Base-by-base conservation (phyloP, 1,140 invertebrate species). In the Nomia melanderi region DNA sequence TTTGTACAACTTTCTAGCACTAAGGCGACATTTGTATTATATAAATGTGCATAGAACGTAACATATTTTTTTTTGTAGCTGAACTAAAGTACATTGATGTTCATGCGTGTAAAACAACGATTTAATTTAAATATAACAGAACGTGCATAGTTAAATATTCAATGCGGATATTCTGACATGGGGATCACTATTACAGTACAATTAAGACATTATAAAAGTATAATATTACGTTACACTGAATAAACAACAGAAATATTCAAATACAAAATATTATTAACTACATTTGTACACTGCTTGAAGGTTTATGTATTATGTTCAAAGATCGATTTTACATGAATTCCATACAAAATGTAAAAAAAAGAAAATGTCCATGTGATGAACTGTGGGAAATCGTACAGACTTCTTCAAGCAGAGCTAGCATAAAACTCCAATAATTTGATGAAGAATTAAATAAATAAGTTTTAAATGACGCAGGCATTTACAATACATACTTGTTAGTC, bases 201-300 rank as follows among this genome's bases (percentile, higher is more conserved):
- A 72, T 53, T 69, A 60, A 50, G 23, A 77, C 53, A 36, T 77
- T 72, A 71, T 53, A 67, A 63, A 76, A 76, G 31, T 71, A 76
- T 83, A 78, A 66, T 67, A 72, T 85, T 44, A 56, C 44, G 59
- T 76, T 74, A 76, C 65, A 64, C 57, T 76, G 57, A 80, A 77
- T 78, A 36, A 74, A 82, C 25, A 74, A 82, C 53, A 79, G 57
- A 85, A 77, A 44, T 82, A 78, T 25, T 56, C 82, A 82, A 82
- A 73, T 81, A 86, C 76, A 85, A 84, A 86, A 82, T 78, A 63
- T 77, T 86, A 87, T 54, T 44, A 80, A 66, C 77, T 84, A 84
- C 50, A 82, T 82, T 85, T 87, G 77, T 84, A 87, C 82, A 78
- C 77, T 82, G 79, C 81, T 84, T 83, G 77, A 83, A 77, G 78